Conservation (phyloP, 2,797 vertebrate genomes). For the Falco rusticolus region DNA sequence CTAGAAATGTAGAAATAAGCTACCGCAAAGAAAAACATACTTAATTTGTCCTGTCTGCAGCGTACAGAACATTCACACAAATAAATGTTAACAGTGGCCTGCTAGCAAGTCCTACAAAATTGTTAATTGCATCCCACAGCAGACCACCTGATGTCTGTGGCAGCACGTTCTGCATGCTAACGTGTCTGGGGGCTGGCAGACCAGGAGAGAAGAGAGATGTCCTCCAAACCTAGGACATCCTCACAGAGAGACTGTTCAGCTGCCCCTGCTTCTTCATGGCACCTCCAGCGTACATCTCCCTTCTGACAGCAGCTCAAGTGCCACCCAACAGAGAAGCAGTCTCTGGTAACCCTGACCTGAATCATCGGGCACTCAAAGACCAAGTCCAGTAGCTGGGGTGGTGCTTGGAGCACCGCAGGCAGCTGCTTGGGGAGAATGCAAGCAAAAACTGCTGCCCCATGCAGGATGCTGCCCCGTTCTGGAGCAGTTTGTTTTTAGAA, state of each 20-base stretch:
- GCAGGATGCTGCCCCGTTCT: background rate
- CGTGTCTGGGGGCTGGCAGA: background rate
- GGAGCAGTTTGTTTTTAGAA: background rate
- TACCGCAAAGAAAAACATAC: rapidly evolving
- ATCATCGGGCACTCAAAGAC: background rate
- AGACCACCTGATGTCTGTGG: background rate
- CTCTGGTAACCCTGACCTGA: background rate
- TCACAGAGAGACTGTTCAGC: background rate
- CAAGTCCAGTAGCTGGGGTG: background rate
- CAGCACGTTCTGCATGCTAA: background rate
- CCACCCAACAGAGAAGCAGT: background rate
- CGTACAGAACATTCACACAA: background rate
- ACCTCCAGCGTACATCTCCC: background rate
- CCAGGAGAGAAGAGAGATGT: background rate
- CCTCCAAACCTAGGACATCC: background rate
- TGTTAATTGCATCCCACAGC: background rate
- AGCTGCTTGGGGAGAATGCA: background rate
- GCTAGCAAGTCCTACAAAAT: background rate
- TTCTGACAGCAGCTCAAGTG: background rate
- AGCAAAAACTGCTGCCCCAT: background rate
- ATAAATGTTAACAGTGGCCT: background rate
- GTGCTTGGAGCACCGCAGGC: background rate
- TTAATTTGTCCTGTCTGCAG: background rate
- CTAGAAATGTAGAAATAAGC: background rate
- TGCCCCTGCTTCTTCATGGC: background rate